Percentiles rank a stretch among this genome's conserved stretches.
Evolutionary conservation across 2,888 invertebrate genomes (phyloP).

Genomic region (Atrina japonica): DNA sequence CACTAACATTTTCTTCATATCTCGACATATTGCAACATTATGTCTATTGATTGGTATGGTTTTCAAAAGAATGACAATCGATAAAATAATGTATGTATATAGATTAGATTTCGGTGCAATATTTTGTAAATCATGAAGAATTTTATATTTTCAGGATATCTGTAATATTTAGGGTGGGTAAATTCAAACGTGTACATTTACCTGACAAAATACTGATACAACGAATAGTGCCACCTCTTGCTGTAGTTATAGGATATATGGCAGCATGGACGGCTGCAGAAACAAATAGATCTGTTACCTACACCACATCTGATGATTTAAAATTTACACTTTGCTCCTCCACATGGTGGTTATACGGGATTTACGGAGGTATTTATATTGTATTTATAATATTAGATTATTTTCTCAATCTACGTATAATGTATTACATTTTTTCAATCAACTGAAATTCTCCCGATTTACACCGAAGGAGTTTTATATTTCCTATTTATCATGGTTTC

Average conservation of each 20-base stretch:
- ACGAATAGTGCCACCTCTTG: constrained; percentile 95
- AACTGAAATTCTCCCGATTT: no score
- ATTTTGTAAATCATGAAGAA: no score
- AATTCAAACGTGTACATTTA: constrained; percentile 94
- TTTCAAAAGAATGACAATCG: no score
- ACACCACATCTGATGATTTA: constrained; percentile 81
- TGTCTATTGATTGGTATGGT: no score
- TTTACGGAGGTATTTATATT: constrained; percentile 94
- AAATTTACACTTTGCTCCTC: constrained; percentile 94
- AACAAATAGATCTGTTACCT: constrained; percentile 53
- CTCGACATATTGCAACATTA: no score
- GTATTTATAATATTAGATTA: no score
- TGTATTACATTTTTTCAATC: no score
- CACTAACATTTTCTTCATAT: no score
- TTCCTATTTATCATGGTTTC: no score
- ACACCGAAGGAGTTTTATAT: no score
- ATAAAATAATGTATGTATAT: no score
- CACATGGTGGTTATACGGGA: constrained; percentile 97
- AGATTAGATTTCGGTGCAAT: no score
- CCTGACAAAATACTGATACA: constrained; percentile 95
- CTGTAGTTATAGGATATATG: constrained; percentile 93
- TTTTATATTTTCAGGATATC: constrained; percentile 87
- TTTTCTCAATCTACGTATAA: background rate
- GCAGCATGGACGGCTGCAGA: constrained; percentile 91
- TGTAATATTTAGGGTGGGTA: constrained; percentile 94